A percentile compares a stretch with the other conserved stretches of the same genome.
Evolutionary conservation across 2,113 vertebrate genomes (phyloP).

Genomic region (Eleginops maclovinus): DNA sequence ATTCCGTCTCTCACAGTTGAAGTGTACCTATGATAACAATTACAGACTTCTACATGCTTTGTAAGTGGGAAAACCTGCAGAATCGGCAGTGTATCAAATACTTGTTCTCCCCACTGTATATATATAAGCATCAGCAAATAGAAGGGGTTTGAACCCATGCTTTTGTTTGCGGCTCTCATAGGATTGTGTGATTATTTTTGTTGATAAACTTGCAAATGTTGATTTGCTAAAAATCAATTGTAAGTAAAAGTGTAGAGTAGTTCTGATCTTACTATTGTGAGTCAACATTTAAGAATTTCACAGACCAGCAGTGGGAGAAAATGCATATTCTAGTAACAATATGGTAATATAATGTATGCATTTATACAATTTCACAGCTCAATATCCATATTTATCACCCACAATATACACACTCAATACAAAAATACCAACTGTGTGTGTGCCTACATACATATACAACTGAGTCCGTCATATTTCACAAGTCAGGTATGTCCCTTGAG

Average conservation of each 20-base stretch:
- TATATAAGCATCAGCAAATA: no score
- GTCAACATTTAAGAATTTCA: neutral
- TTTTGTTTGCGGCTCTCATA: neutral
- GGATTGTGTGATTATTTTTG: neutral
- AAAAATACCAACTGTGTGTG: slow-evolving; percentile 1
- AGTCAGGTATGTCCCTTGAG: slow-evolving; percentile 52
- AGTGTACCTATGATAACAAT: no score
- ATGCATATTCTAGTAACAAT: neutral
- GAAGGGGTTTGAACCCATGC: no score
- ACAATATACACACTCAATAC: neutral
- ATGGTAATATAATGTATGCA: neutral
- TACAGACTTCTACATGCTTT: no score
- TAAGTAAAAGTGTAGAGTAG: neutral
- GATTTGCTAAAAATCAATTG: neutral
- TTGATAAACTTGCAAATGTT: neutral
- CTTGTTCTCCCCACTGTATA: no score
- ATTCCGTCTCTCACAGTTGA: no score
- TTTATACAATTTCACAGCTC: neutral
- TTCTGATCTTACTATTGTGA: neutral
- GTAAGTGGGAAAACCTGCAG: no score
- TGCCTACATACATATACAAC: neutral
- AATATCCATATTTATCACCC: slow-evolving; percentile 11
- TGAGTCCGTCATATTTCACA: slow-evolving; percentile 58
- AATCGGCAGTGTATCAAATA: no score
- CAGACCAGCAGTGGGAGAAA: neutral